Conservation (phyloP, 2,113 vertebrate genomes). For the Spilogale gracilis region DNA sequence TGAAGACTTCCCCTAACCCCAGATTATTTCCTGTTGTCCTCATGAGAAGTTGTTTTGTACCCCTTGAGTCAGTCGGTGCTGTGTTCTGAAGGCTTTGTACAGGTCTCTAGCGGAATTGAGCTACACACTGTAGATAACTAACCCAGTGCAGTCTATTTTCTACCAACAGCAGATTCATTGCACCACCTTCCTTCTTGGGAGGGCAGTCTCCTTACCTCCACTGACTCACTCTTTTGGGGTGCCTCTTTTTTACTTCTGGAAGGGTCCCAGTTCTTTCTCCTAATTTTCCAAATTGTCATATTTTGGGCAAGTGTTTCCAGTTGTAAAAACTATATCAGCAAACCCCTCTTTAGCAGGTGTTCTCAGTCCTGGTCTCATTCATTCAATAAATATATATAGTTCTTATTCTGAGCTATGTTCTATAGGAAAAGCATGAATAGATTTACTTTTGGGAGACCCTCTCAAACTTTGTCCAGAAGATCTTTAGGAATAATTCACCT, state of each 20-base stretch:
- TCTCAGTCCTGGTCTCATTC: neutral
- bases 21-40: neutral
- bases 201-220: neutral
- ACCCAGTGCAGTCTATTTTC: neutral
- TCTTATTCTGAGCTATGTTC: neutral
- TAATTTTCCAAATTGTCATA: neutral
- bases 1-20: neutral
- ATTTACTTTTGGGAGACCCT: neutral
- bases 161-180: neutral
- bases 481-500: neutral
- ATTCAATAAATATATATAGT: neutral
- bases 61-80: neutral
- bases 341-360: neutral
- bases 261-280: neutral
- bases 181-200: neutral
- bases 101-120: neutral
- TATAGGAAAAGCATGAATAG: neutral
- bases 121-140: neutral
- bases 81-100: neutral
- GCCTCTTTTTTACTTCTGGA: neutral
- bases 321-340: neutral
- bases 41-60: neutral
- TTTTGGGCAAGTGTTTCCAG: neutral
- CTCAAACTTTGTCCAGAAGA: neutral
- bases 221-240: neutral